Base-by-base conservation (phyloP, 2,797 vertebrate species). In the Pseudochirops corinnae region DNA sequence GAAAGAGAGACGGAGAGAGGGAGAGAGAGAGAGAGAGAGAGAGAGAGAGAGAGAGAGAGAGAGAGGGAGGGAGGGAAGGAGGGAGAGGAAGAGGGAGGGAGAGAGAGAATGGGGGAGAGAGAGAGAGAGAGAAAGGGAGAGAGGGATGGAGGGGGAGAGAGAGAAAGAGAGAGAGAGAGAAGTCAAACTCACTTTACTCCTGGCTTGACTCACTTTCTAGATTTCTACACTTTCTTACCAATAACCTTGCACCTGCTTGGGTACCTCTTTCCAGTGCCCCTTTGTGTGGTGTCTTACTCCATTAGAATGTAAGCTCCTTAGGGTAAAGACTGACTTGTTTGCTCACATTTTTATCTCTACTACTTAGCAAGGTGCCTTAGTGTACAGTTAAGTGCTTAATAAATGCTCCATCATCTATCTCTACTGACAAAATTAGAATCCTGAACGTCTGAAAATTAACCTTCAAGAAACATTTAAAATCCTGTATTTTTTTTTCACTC, bases 401-500 rank as follows among this genome's bases (percentile, higher is more conserved):
- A 24, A 74, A 39, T 39, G 13, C 33, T 67, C 62, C 39, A 39
- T 21, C n/a, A 39, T 74, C 6, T 82, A 16, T 82, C 39, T 46
- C 26, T 24, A 26, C 2, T 91, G 46, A 53, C 14, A 87, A 93
- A 93, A 94, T 55, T 26, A 57, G 21, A 92, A 55, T 94, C 90
- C 93, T 58, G 53, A 2, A 14, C 18, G 93, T 92, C 50, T 87
- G 31, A 90, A 91, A 92, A 24, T 18, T 31, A 91, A 92, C 94
- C 18, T 95, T 90, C 3, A 92, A 55, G 58, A 93, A 94, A 58
- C 91, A 46, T 46, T 91, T 92, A 26, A 62, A 50, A 82, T 90
- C 94, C 46, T 74, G 13, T 6, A 55, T 26, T 93, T 94, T n/a
- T 91, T 96, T 29, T 31, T 90, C 46, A 94, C 21, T 90, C 92